phyloP scores from a whole-genome alignment of 2,113 vertebrate genomes.

The Prionailurus viverrinus region DNA sequence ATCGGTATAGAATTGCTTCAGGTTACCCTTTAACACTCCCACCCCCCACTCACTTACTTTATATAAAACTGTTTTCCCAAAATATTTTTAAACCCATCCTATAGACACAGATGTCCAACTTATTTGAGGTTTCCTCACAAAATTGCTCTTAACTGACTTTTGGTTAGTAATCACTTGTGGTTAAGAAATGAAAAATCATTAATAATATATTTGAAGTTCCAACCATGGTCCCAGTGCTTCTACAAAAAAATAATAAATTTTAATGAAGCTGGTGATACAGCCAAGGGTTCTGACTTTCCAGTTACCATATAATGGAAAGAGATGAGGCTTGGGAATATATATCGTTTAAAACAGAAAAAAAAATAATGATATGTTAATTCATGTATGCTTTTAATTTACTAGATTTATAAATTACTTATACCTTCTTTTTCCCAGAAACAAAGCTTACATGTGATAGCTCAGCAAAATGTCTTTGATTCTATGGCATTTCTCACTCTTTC shows the following conservation, averaged over 20 bases:
- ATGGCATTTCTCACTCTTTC: not conserved
- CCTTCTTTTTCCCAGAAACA: not conserved
- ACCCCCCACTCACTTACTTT: not conserved
- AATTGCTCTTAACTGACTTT: not conserved
- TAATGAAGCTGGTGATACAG: not conserved
- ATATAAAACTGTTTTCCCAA: not conserved
- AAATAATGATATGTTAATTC: not conserved
- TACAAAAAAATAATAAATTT: not conserved
- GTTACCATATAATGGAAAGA: not conserved
- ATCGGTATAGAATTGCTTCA: conserved; percentile 8
- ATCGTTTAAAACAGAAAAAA: not conserved
- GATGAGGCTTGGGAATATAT: not conserved
- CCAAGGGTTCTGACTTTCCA: conserved; percentile 6
- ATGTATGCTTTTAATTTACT: conserved; percentile 39
- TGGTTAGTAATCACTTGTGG: not conserved
- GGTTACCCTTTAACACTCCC: not conserved
- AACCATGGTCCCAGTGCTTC: not conserved
- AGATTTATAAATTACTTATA: not conserved
- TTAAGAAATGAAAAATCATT: conserved; percentile 47
- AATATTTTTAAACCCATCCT: not conserved
- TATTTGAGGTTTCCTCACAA: not conserved
- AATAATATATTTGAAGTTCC: not conserved
- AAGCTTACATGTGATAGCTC: not conserved
- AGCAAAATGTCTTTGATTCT: conserved; percentile 15
- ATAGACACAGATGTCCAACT: not conserved